Base-by-base conservation (phyloP, 2,113 vertebrate species). In the Emberiza fucata region DNA sequence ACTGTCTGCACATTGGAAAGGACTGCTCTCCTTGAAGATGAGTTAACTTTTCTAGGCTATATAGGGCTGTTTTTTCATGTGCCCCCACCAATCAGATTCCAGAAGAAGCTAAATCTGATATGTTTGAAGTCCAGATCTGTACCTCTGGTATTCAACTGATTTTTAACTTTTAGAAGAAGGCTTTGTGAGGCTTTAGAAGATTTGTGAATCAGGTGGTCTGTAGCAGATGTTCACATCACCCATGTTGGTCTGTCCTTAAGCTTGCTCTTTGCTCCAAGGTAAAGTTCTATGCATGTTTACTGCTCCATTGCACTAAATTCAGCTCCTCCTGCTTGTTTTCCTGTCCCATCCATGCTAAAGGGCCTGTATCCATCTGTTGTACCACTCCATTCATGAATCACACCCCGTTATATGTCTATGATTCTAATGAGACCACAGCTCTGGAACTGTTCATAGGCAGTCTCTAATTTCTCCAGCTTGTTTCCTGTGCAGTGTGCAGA, bases 41-140 rank as follows among this genome's bases (percentile, higher is more conserved):
- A 79, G 5, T 5, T 37, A 63, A 9, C 1, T 89, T 40, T 89
- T 18, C 25, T 39, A 37, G 39, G 11, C 5, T 66, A 4, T 22
- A 25, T 9, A 29, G 3, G 7, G 6, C 4, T 5, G 1, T 9
- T 25, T 75, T 53, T 66, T 33, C 21, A 27, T 1, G 0, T 54
- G 8, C 0, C 12, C 5, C 2, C 11, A 39, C 6, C 0, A 63
- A 17, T n/a, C 20, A 54, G 19, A 72, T 31, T 71, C 17, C 33
- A 60, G 33, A 72, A 53, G 37, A 65, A 83, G 29, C 1, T 59
- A 53, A 69, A 81, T 13, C 2, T 31, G 10, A 1, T 29, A 11
- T 22, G 23, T 63, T 76, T 72, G 1, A 86, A 56, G 29, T 50
- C 23, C n/a, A 37, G 5, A 53, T 59, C 23, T 66, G 8, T 77